Base-by-base conservation (phyloP, 2,797 vertebrate species). In the Sebastes flavidus region DNA sequence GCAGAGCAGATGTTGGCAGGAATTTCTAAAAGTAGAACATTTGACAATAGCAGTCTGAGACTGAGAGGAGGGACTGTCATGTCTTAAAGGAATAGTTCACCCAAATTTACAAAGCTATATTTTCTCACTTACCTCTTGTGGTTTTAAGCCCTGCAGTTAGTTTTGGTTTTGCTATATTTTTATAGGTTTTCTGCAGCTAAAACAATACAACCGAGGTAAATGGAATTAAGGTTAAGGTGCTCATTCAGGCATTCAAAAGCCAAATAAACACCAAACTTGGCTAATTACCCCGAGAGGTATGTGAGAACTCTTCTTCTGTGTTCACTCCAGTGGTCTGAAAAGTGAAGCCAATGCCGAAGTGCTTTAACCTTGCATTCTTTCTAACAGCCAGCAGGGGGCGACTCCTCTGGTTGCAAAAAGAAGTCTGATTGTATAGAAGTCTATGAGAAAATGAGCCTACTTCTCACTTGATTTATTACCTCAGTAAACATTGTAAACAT, bases 11-110 rank as follows among this genome's bases (percentile, higher is more conserved):
- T 68, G 80, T 81, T 78, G 38, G 80, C 56, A 72, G 73, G 75
- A 74, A 82, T 87, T 76, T 88, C 81, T 84, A 83, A 89, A 89
- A 91, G 91, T 87, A 65, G 79, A 87, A 78, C 77, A 62, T 76
- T 66, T 79, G 32, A 71, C 60, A 73, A 55, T n/a, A 20, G 58
- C 32, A 72, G 32, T n/a, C 32, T 18, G 65, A 68, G 63, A 65
- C 38, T 34, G 83, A 75, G 84, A 69, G 46, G 56, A 55, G 20
- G 16, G 3, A 4, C 25, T 73, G 59, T 66, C 65, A 14, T n/a
- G 10, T 67, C 59, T 73, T 61, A 73, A 78, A 78, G 63, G 16
- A 54, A 22, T 60, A 75, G 70, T 55, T 58, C 58, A 36, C 25
- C 2, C 4, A 34, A 46, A 74, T 22, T 12, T 1, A 70, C 16